Base-by-base conservation (phyloP, 1,140 invertebrate genomes). In the Drosophila tsacasi region DNA sequence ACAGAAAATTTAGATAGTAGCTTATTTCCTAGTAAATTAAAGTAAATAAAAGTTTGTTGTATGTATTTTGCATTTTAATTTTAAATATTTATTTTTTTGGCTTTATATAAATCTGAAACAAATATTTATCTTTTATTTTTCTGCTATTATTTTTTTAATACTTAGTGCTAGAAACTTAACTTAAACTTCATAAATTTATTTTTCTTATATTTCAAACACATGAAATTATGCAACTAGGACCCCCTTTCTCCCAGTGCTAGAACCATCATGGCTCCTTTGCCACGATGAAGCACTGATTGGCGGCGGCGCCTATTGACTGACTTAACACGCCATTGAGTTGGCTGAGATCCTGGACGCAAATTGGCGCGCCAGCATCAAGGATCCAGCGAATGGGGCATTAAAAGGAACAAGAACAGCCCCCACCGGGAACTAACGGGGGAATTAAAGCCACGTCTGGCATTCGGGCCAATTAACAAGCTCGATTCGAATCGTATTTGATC, bases 271-370 rank as follows among this genome's bases (percentile, higher is more conserved):
- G 67, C 42, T 67, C 62, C 46, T 61, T 74, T 76, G 49, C 49
- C 62, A 81, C 74, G 81, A 80, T 85, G 84, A 81, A 83, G 84
- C 81, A 84, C 84, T 87, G 83, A 87, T 87, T 87, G 83, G 84
- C 84, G 85, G 85, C 81, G 85, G 78, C 79, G 85, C 85, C 85
- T 90, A 90, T 90, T 90, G 85, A 90, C 85, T 90, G 85, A 90
- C 85, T 90, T 90, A 90, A 90, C 85, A 90, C 85, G 82, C 85
- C 79, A 90, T 90, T 90, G 85, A 90, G 81, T 81, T 67, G 79
- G 65, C 46, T 46, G 52, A 61, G 59, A 69, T 59, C 50, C 49
- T 71, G 61, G 61, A 81, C 72, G 85, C 84, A 87, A 87, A 87
- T 87, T 87, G 84, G 81, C 69, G 77, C 71, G 61, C 71, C 64